Evolutionary conservation across 1,140 invertebrate species (phyloP).

Genomic region (Euglossa dilemma): DNA sequence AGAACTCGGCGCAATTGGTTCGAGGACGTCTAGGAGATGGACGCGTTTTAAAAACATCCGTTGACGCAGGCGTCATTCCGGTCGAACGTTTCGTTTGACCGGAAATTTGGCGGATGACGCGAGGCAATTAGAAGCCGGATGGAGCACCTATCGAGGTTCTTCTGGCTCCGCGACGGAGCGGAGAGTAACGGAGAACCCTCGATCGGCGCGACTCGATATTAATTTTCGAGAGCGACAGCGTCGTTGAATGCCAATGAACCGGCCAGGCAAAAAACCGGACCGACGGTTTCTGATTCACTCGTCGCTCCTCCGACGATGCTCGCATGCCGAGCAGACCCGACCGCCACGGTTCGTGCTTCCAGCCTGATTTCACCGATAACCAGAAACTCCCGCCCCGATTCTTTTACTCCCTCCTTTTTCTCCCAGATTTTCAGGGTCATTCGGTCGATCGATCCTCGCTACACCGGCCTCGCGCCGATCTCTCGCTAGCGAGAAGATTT

Average conservation of each 20-base stretch:
- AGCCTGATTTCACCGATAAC: constrained; percentile 12
- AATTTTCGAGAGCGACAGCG: constrained; percentile 37
- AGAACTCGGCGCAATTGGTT: constrained; percentile 13
- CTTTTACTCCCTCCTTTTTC: not conserved
- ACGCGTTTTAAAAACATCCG: not conserved
- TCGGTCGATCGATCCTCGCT: not conserved
- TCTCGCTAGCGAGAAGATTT: not conserved
- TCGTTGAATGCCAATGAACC: constrained; percentile 45
- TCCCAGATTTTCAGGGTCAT: not conserved
- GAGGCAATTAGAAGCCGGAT: constrained; percentile 33
- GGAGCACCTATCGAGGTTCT: constrained; percentile 3
- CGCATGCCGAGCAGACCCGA: not conserved
- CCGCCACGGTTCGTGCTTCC: not conserved
- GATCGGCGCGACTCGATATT: constrained; percentile 34
- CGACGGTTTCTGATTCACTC: constrained; percentile 28
- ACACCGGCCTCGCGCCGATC: not conserved
- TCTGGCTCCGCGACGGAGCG: constrained; percentile 8
- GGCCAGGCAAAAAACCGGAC: constrained; percentile 16
- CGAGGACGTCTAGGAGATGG: too few relatives aligned
- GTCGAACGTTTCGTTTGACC: constrained; percentile 4
- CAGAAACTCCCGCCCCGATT: not conserved
- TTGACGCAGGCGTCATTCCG: too few relatives aligned
- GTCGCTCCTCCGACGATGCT: not conserved
- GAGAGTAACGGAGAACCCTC: constrained; percentile 17
- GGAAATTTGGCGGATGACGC: constrained; percentile 37